Base-by-base conservation (phyloP, 2,113 vertebrate genomes). In the Myiozetetes cayanensis region DNA sequence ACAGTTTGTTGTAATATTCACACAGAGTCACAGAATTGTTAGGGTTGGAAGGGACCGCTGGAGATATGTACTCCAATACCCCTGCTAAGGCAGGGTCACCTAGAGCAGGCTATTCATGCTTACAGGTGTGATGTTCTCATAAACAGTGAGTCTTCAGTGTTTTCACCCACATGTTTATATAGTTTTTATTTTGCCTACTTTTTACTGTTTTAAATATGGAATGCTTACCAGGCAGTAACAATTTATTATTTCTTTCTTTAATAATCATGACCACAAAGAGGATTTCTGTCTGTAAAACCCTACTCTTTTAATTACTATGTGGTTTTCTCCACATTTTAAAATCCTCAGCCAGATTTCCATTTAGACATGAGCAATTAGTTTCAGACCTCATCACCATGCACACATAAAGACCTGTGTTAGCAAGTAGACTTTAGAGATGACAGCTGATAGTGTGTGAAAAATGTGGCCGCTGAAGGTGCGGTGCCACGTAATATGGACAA, bases 1-100 rank as follows among this genome's bases (percentile, higher is more conserved):
- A 93, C 90, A 97, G 92, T 91, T 89, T 97, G 86, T 96, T 97
- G 72, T 93, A 96, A 96, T 87, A 78, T 87, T 88, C 50, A 80
- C 17, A 31, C 7, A 49, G 35, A n/a, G 25, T 56, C n/a, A 56
- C 43, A 65, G 35, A 37, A 43, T 58, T 73, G 35, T 49, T 58
- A 28, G 31, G 17, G 12, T 43, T 43, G 31, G 43, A 66, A 58
- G 35, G 22, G 22, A 37, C 31, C 58, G 50, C 43, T 65, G 35
- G 43, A 72, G 17, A 35, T 47, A 41, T 1, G 16, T 55, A 49
- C 14, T 72, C 43, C 18, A 22, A 37, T 6, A 6, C 16, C 31
- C 8, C 58, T 43, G 23, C n/a, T 41, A 41, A 47, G 58, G 58
- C 6, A 59, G 21, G 14, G 58, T 59, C 23, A 59, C n/a, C 58